Percentiles rank a stretch among this genome's conserved stretches.
Conservation (phyloP, 2,113 vertebrate species). For the Leiothrix lutea region DNA sequence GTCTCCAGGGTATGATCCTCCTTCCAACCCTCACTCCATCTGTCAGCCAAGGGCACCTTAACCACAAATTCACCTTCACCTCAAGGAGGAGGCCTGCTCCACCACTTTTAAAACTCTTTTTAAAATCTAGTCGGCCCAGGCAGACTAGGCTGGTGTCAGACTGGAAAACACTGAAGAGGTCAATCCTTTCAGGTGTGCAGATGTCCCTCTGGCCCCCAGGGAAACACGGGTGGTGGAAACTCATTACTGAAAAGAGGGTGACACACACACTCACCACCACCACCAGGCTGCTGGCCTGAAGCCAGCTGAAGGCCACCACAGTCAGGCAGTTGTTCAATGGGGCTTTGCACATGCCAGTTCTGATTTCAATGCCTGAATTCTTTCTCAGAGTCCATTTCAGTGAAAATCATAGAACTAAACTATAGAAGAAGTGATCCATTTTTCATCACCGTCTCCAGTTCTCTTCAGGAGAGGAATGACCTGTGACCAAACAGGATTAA, state of each 20-base stretch:
- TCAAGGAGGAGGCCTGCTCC: background rate
- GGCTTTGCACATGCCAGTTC: background rate
- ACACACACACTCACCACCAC: background rate
- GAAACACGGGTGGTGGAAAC: background rate
- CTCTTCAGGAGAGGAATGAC: background rate
- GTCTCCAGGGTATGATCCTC: background rate
- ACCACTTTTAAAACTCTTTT: background rate
- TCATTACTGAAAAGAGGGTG: background rate
- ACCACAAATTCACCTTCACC: background rate
- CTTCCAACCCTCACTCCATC: background rate
- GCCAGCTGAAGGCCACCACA: background rate
- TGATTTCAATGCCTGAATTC: background rate
- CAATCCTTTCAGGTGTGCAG: background rate
- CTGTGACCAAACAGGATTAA: background rate
- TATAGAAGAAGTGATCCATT: background rate
- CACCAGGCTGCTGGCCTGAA: background rate
- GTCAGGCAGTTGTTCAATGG: background rate
- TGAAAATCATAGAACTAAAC: background rate
- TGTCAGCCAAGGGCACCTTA: background rate
- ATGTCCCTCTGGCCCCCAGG: background rate
- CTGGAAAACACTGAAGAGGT: background rate
- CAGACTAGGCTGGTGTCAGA: background rate
- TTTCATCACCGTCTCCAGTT: background rate
- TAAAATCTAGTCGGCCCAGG: background rate
- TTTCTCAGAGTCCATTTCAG: background rate